Percentiles rank a stretch among this genome's conserved stretches.
Conservation (phyloP, 2,888 invertebrate genomes). For the Celastrina argiolus region DNA sequence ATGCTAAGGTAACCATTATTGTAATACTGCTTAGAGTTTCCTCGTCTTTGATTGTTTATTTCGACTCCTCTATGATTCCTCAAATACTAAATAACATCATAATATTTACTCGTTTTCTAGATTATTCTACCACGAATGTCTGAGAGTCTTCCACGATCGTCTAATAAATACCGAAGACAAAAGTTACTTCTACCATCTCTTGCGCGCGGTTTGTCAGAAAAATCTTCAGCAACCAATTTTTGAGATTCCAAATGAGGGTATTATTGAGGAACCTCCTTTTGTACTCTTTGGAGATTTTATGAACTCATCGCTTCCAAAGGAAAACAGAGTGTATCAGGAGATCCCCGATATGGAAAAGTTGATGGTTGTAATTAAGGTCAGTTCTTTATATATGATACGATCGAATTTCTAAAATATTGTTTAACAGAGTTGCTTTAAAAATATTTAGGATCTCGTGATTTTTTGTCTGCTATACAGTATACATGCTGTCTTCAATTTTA, state of each 20-base stretch:
- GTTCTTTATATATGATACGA: not conserved
- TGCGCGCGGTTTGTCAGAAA: conserved; percentile 81
- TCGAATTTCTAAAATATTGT: too few relatives aligned
- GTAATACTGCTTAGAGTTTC: not conserved
- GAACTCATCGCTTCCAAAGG: conserved; percentile 83
- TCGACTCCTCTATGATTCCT: not conserved
- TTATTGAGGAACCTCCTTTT: conserved; percentile 80
- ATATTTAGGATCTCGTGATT: too few relatives aligned
- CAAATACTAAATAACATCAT: too few relatives aligned
- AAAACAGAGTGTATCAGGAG: conserved; percentile 89
- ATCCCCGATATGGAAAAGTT: conserved; percentile 85
- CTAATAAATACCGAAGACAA: conserved; percentile 90
- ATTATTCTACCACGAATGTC: conserved; percentile 94
- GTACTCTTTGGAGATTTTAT: conserved; percentile 92
- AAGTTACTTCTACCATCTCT: conserved; percentile 85
- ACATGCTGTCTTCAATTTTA: too few relatives aligned
- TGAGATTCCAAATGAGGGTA: conserved; percentile 76
- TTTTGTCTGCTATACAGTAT: too few relatives aligned
- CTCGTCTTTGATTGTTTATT: not conserved
- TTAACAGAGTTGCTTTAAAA: too few relatives aligned
- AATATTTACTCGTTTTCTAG: conserved; percentile 53
- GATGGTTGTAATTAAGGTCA: conserved; percentile 82
- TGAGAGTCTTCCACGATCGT: conserved; percentile 94
- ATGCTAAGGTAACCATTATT: conserved; percentile 78
- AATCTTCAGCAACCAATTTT: conserved; percentile 80